Evolutionary conservation across 2,797 vertebrate genomes (phyloP), one percentile per base, ranked within the genome.

Genomic region (Mycteria americana): DNA sequence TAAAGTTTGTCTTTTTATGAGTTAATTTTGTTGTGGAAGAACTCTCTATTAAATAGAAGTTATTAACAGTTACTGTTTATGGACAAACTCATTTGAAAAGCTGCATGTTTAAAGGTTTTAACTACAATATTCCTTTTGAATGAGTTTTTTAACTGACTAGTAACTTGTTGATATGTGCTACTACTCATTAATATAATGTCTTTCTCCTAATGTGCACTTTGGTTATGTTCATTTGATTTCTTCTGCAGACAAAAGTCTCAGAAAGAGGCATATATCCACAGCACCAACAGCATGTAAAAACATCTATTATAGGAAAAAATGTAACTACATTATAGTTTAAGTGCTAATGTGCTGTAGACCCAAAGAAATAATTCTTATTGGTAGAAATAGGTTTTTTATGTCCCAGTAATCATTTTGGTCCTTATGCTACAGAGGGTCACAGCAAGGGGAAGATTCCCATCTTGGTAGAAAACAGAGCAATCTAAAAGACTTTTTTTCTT

Each of bases 151-250:
- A 93, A 83, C 91, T 89, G 70, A 83, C 73, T 81, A 92, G 92
- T 94, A 94, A 95, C 95, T 89, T 97, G 92, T 94, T 97, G 96
- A 67, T 95, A 70, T 3, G 50, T 88, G 89, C 62, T 89, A 45
- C 85, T 89, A 56, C 78, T 91, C 87, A 54, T 84, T 82, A 93
- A 88, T 88, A n/a, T 82, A 93, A 96, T 78, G 68, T 53, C 87
- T 88, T 92, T 93, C 84, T 94, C 75, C 85, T 97, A 92, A 89
- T 82, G 85, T 94, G 94, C 84, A 57, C 76, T 95, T 95, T 77
- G 79, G 83, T 96, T 95, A 88, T 76, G 68, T 91, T 96, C 45
- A 94, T 97, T 96, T 95, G 89, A 89, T 95, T 97, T 95, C 75
- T 94, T 87, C 85, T 88, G 76, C 91, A 94, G 94, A 96, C 85